Percentiles rank a stretch among this genome's conserved stretches.
Evolutionary conservation across 2,888 invertebrate genomes (phyloP).

Genomic region (Apomyelois bistriatella): DNA sequence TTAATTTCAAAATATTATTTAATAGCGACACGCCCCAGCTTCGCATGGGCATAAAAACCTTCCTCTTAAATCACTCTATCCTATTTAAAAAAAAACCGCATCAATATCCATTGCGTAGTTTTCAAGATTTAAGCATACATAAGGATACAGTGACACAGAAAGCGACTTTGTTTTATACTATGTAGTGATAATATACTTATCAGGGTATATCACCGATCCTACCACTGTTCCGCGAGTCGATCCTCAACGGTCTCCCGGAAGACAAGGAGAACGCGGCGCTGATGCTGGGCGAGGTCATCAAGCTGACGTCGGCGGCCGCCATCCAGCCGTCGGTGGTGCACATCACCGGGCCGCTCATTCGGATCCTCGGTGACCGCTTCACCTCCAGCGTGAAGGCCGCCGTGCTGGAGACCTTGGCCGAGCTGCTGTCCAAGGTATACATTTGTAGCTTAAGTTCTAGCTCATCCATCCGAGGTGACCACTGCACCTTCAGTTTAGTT

Average conservation of each 20-base stretch:
- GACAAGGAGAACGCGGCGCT: conserved; percentile 97
- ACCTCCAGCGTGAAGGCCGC: conserved; percentile 97
- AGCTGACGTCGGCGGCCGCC: conserved; percentile 90
- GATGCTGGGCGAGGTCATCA: conserved; percentile 91
- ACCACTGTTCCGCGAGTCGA: conserved; percentile 97
- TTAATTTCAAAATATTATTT: too few relatives aligned
- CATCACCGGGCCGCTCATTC: conserved; percentile 98
- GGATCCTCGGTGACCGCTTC: conserved; percentile 97
- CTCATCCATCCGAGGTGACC: too few relatives aligned
- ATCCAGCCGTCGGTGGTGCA: conserved; percentile 97
- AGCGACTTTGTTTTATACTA: too few relatives aligned
- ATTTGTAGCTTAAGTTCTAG: not conserved
- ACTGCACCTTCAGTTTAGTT: too few relatives aligned
- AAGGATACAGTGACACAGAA: too few relatives aligned
- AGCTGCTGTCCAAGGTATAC: conserved; percentile 92
- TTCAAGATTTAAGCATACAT: too few relatives aligned
- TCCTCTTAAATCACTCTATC: too few relatives aligned
- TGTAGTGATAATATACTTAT: too few relatives aligned
- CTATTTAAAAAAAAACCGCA: too few relatives aligned
- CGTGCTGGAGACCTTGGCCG: conserved; percentile 95
- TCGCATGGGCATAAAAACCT: too few relatives aligned
- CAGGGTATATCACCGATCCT: conserved; percentile 95
- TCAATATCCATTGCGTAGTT: too few relatives aligned
- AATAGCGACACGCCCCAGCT: too few relatives aligned
- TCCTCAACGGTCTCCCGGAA: conserved; percentile 96